Evolutionary conservation across 2,888 invertebrate species (phyloP), one percentile per base, ranked within the genome.

Genomic region (Neoascia interrupta): DNA sequence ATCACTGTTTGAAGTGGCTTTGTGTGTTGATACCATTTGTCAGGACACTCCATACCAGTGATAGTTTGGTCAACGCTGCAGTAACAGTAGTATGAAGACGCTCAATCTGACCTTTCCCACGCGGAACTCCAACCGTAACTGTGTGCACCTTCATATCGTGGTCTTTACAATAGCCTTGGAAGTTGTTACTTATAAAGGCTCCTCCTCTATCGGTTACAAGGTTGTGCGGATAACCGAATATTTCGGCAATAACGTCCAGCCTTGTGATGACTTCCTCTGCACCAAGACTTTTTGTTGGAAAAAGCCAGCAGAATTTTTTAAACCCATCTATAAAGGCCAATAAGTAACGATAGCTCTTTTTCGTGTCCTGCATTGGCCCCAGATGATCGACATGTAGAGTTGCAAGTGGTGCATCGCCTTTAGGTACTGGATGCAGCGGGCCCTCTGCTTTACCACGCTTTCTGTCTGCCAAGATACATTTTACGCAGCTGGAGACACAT

Each of bases 361-460:
- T 68, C 5, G 80, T 80, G n/a, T 70, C 76, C 0, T 82, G 70
- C 53, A 85, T 36, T 3, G 86, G 86, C 2, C 87, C 86, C 1
- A 87, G 31, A 36, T 87, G 87, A 37, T 87, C 86, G 5, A 85
- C 36, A 45, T 87, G 85, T 5, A 83, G 84, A 0, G 84, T 85
- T 5, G 84, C 60, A 6, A 87, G 60, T 2, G 86, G 86, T 1
- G 51, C 41, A 0, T 81, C 83, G 6, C 82, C 86, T 45, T 87
- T 87, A 6, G 84, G 82, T 1, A 88, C 83, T 0, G 84, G 81
- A 41, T 86, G 56, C 21, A 86, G 68, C 11, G 82, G 83, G 15
- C 86, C 85, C 28, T 86, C 85, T 26, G 83, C 74, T 66, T 84
- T 86, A 1, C 87, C 86, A 6, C 47, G 58, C 51, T 86, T 36